Evolutionary conservation across 2,797 vertebrate species (phyloP).

Genomic region (Microcaecilia unicolor): DNA sequence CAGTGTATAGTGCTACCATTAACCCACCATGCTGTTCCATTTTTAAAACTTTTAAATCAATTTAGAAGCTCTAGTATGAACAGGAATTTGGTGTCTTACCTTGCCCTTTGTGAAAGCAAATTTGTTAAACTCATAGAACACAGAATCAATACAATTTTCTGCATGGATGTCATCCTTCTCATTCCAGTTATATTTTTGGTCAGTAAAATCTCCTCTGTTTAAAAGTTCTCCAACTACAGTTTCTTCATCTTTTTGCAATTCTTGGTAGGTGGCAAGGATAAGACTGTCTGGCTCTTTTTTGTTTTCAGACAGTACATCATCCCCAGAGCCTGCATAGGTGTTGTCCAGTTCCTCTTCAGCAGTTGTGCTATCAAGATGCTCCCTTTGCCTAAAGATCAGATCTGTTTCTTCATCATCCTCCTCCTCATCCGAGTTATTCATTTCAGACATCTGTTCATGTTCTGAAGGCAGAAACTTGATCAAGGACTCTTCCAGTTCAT

Average conservation of each 20-base stretch:
- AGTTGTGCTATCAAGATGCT: constrained; percentile 42
- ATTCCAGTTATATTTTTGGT: constrained; percentile 36
- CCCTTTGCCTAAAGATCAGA: constrained; percentile 13
- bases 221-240: constrained; percentile 6
- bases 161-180: constrained; percentile 16
- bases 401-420: constrained; percentile 35
- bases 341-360: constrained; percentile 61
- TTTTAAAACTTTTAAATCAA: too few species aligned
- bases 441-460: constrained; percentile 7
- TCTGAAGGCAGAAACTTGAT: constrained; percentile 5
- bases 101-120: constrained; percentile 80
- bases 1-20: too few species aligned
- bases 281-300: constrained; percentile 39
- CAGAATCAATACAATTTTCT: constrained; percentile 13
- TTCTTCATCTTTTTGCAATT: constrained; percentile 12
- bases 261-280: not conserved
- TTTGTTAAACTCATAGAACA: constrained; percentile 73
- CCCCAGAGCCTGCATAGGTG: constrained; percentile 59
- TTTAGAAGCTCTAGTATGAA: too few species aligned
- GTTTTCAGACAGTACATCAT: constrained; percentile 69
- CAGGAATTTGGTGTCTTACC: constrained; percentile 46
- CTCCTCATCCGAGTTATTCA: constrained; percentile 35
- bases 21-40: too few species aligned
- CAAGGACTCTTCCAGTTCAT: constrained; percentile 40
- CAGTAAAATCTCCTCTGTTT: constrained; percentile 25